A percentile compares a stretch with the other conserved stretches of the same genome.
Evolutionary conservation across 1,140 invertebrate species (phyloP).

Genomic region (Drosophila nasuta): DNA sequence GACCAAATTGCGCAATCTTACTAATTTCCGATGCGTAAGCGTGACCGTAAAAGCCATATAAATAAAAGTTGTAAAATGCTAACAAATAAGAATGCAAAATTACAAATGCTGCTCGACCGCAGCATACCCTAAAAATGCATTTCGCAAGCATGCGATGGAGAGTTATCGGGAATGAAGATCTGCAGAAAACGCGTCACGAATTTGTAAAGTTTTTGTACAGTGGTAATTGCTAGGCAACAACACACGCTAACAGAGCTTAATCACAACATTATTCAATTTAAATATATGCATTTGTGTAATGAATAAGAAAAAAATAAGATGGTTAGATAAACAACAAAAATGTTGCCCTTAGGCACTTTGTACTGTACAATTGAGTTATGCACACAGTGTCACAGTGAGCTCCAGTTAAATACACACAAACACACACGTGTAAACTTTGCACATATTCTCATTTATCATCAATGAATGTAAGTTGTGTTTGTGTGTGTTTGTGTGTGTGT

Average conservation of each 20-base stretch:
- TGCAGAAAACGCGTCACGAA: slow-evolving; percentile 27
- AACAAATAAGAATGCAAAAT: slow-evolving; percentile 31
- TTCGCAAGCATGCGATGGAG: slow-evolving; percentile 22
- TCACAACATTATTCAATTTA: background rate
- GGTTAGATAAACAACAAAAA: background rate
- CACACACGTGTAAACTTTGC: slow-evolving; percentile 19
- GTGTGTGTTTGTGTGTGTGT: slow-evolving; percentile 3
- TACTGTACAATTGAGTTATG: slow-evolving; percentile 33
- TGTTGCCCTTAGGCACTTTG: background rate
- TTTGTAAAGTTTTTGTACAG: slow-evolving; percentile 21
- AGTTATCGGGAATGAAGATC: slow-evolving; percentile 50
- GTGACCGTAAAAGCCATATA: slow-evolving; percentile 30
- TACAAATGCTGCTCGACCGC: slow-evolving; percentile 6
- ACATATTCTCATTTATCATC: slow-evolving; percentile 63
- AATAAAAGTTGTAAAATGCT: slow-evolving; percentile 32
- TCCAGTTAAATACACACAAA: slow-evolving; percentile 21
- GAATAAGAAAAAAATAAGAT: background rate
- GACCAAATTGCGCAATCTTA: slow-evolving; percentile 32
- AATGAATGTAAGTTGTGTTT: background rate
- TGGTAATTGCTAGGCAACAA: background rate
- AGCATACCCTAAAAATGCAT: slow-evolving; percentile 16
- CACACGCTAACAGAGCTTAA: background rate
- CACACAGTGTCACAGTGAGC: slow-evolving; percentile 64
- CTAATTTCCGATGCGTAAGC: slow-evolving; percentile 42
- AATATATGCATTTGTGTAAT: background rate